phyloP scores from a whole-genome alignment of 2,113 vertebrate genomes.

The Puffinus mauretanicus region DNA sequence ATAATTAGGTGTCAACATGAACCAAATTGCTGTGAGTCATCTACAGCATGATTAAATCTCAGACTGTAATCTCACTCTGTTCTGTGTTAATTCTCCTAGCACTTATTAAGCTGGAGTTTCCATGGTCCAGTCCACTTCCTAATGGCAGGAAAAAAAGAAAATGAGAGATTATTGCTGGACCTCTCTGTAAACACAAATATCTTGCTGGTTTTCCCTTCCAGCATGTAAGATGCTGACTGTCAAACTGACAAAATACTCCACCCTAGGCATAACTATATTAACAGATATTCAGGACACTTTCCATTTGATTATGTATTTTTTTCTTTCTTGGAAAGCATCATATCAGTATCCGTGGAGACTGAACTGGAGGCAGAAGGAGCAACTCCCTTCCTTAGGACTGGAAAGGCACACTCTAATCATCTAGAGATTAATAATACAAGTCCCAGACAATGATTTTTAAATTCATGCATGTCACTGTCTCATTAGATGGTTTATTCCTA shows the following conservation, averaged over 20 bases:
- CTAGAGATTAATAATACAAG: not conserved
- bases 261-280: not conserved
- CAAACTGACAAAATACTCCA: not conserved
- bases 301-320: not conserved
- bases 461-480: not conserved
- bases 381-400: slow-evolving; percentile 29
- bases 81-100: not conserved
- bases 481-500: not conserved
- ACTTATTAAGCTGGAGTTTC: not conserved
- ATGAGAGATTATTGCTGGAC: not conserved
- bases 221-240: not conserved
- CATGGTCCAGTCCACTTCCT: not conserved
- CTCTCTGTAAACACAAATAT: not conserved
- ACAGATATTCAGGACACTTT: not conserved
- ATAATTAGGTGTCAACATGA: not conserved
- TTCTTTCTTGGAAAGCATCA: not conserved
- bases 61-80: not conserved
- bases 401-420: not conserved
- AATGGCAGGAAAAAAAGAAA: not conserved
- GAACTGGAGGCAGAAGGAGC: not conserved
- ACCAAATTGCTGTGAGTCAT: not conserved
- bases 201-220: not conserved
- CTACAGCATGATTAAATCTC: not conserved
- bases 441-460: not conserved
- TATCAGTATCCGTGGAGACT: not conserved